Evolutionary conservation across 2,113 vertebrate genomes (phyloP).

Genomic region (Zeus faber): DNA sequence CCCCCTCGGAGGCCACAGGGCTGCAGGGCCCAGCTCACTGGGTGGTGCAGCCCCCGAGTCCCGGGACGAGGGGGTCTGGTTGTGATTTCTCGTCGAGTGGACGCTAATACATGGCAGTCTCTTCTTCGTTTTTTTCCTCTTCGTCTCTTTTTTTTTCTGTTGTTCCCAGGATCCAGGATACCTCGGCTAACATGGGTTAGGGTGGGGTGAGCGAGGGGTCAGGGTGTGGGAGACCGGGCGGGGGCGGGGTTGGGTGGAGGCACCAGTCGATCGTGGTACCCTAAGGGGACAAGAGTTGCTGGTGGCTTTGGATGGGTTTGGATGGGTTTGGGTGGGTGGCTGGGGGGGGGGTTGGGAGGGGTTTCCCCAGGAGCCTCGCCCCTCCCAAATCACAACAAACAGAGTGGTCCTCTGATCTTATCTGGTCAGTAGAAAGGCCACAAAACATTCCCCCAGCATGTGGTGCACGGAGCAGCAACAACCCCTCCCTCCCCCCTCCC

Average conservation of each 20-base stretch:
- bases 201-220: conserved; percentile 69
- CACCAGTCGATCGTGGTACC: conserved; percentile 49
- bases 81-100: conserved; percentile 68
- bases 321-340: conserved; percentile 11
- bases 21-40: conserved; percentile 50
- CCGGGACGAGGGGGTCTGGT: conserved; percentile 59
- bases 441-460: no score
- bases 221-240: conserved; percentile 28
- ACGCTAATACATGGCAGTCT: conserved; percentile 51
- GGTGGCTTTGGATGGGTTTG: conserved; percentile 41
- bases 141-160: conserved; percentile 27
- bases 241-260: conserved; percentile 55
- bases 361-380: conserved; percentile 14
- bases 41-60: conserved; percentile 58
- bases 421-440: no score
- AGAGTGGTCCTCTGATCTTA: conserved; percentile 70
- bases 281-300: conserved; percentile 17
- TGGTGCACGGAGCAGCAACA: no score
- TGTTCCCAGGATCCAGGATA: conserved; percentile 42
- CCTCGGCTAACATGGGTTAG: conserved; percentile 47
- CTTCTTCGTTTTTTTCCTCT: conserved; percentile 34
- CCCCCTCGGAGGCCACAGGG: conserved; percentile 19
- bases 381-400: conserved; percentile 74
- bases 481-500: no score
- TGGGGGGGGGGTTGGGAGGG: conserved; percentile 13